phyloP scores from a whole-genome alignment of 2,113 vertebrate genomes.

The Sphaerodactylus townsendi region DNA sequence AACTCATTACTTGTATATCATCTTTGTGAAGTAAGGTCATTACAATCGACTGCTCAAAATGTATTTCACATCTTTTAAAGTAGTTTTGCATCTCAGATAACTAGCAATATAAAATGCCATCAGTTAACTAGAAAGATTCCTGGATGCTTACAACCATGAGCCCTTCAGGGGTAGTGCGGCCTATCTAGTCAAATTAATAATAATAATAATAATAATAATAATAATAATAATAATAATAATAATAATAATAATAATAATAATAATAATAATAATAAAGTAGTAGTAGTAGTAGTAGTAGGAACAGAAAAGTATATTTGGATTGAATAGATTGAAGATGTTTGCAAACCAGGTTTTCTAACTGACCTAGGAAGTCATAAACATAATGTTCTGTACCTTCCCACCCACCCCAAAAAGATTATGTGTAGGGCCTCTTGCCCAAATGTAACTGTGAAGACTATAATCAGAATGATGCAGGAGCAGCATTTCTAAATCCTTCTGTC shows the following conservation, averaged over 20 bases:
- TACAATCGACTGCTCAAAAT: neutral
- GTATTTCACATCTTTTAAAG: neutral
- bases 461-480: neutral
- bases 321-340: neutral
- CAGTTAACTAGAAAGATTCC: neutral
- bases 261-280: too few species aligned
- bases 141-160: neutral
- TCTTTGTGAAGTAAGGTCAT: neutral
- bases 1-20: too few species aligned
- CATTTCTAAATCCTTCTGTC: neutral
- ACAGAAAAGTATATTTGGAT: neutral
- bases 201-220: too few species aligned
- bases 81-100: too few species aligned
- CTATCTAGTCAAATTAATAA: too few species aligned
- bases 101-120: neutral
- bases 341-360: neutral
- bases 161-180: too few species aligned
- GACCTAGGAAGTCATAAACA: neutral
- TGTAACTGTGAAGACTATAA: neutral
- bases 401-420: neutral
- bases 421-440: neutral
- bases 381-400: neutral
- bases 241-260: too few species aligned
- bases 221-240: too few species aligned
- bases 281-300: too few species aligned